Base-by-base conservation (phyloP, 2,888 invertebrate species). In the Dione juno region DNA sequence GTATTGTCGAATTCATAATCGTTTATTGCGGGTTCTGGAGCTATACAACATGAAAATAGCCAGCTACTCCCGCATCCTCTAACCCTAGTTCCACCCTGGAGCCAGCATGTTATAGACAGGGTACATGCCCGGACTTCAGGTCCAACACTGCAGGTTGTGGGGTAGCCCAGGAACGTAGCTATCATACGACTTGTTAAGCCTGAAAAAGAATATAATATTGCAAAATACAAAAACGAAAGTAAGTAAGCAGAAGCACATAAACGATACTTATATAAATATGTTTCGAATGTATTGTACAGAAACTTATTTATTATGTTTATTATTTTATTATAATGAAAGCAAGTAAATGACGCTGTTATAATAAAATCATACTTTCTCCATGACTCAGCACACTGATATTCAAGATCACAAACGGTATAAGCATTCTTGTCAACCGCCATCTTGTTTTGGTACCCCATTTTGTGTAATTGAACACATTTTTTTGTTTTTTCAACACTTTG, bases 71-170 rank as follows among this genome's bases (percentile, higher is more conserved):
- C 96, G 76, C 96, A 96, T 28, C 96, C 95, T 37, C 94, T 88
- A 50, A 94, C 94, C 79, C 95, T 94, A 48, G 93, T 93, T 14
- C 96, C 96, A 0, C 96, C 96, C 41, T 95, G 94, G 76, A 96
- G 88, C 96, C 97, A 96, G 84, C 97, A 97, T 21, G 95, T 94
- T 58, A 97, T 87, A 5, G 96, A 94, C 66, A 97, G 87, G 0
- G 96, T 95, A 80, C 97, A 97, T 0, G 95, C 94, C 79, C 94
- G 93, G 0, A 94, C 92, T 9, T 94, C 92, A 11, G 94, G 90
- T 71, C 94, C 94, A 66, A 94, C 89, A 59, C 86, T 91, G 78
- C 95, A 95, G 13, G 93, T 93, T 3, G 90, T 80, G 0, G 95
- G 95, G 80, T 94, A 95, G 2, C 95, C 95, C 13, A 95, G 85